A percentile compares a stretch with the other conserved stretches of the same genome.
phyloP scores from a whole-genome alignment of 2,888 invertebrate genomes.

The Melinaea marsaeus region DNA sequence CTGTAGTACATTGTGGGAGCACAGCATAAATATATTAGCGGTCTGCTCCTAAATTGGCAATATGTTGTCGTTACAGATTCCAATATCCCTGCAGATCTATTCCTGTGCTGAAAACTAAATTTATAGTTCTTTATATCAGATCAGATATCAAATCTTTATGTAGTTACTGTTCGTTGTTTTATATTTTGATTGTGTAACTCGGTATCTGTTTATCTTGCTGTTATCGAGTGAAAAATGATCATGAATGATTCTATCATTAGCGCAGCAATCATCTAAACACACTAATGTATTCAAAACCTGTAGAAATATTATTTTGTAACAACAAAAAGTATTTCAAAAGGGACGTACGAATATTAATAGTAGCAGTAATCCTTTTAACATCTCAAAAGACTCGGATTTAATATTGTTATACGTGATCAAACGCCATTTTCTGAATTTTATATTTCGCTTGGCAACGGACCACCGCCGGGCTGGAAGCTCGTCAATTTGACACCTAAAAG shows the following conservation, averaged over 20 bases:
- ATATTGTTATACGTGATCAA: slow-evolving; percentile 3
- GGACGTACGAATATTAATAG: background rate
- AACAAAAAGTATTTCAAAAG: background rate
- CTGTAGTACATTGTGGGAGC: slow-evolving; percentile 20
- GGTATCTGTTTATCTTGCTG: too few relatives aligned
- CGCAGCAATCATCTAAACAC: too few relatives aligned
- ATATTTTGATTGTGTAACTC: background rate
- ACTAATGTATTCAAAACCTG: too few relatives aligned
- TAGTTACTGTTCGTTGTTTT: background rate
- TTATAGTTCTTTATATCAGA: background rate
- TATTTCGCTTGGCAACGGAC: background rate
- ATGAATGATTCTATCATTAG: too few relatives aligned
- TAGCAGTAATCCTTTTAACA: slow-evolving; percentile 1
- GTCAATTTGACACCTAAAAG: slow-evolving; percentile 2
- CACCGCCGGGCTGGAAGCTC: background rate
- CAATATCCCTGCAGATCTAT: slow-evolving; percentile 19
- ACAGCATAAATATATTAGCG: slow-evolving; percentile 28
- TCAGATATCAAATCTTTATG: background rate
- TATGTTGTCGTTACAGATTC: slow-evolving; percentile 25
- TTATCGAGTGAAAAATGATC: too few relatives aligned
- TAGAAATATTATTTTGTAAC: too few relatives aligned
- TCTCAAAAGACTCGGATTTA: slow-evolving; percentile 4
- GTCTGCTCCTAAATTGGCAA: slow-evolving; percentile 27
- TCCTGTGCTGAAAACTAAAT: slow-evolving; percentile 4
- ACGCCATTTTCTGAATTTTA: slow-evolving; percentile 6